Conservation (phyloP, 2,797 vertebrate genomes). For the Typhlichthys subterraneus region DNA sequence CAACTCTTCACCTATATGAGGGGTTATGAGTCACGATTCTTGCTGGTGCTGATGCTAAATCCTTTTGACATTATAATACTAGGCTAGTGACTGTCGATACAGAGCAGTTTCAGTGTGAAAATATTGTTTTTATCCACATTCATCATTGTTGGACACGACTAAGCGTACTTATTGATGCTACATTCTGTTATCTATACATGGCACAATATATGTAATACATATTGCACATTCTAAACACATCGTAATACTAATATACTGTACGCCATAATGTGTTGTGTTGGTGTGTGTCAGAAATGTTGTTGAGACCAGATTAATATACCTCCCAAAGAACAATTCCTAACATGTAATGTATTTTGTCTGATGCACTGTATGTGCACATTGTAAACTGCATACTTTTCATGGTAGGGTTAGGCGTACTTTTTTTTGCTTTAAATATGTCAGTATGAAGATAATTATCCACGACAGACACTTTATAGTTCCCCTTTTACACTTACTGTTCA, state of each 20-base stretch:
- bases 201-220: neutral
- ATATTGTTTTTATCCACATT: slow-evolving; percentile 29
- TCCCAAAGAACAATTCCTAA: neutral
- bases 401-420: slow-evolving; percentile 1
- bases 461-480: too few species aligned
- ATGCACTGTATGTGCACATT: neutral
- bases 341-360: slow-evolving; percentile 1
- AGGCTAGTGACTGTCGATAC: slow-evolving; percentile 25
- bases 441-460: slow-evolving; percentile 18
- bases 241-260: slow-evolving; percentile 14
- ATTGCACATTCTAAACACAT: neutral
- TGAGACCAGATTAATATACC: slow-evolving; percentile 5
- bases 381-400: neutral
- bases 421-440: slow-evolving; percentile 8
- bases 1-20: slow-evolving; percentile 7
- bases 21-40: slow-evolving; percentile 2
- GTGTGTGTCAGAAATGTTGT: slow-evolving; percentile 1
- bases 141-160: slow-evolving; percentile 8
- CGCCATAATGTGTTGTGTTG: slow-evolving; percentile 14
- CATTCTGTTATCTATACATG: too few species aligned
- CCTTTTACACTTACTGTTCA: neutral
- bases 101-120: slow-evolving; percentile 57
- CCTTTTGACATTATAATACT: slow-evolving; percentile 29
- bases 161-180: too few species aligned
- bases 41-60: slow-evolving; percentile 16